Evolutionary conservation across 2,888 invertebrate species (phyloP).

Genomic region (Drosophila atripex): DNA sequence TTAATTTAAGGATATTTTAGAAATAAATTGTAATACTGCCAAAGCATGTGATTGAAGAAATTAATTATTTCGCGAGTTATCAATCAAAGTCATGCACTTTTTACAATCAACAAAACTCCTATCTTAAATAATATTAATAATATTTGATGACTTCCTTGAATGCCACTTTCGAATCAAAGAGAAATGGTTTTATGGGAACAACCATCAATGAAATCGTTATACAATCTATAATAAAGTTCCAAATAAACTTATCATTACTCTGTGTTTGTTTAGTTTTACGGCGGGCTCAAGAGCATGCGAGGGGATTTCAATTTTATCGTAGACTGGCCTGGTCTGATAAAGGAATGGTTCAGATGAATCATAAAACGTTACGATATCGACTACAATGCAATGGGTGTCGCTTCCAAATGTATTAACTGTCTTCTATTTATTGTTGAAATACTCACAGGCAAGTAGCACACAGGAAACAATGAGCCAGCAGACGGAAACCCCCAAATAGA

Average conservation of each 20-base stretch:
- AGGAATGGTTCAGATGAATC: conserved; percentile 23
- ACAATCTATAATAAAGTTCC: conserved; percentile 20
- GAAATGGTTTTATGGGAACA: background rate
- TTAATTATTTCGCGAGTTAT: background rate
- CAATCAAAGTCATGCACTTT: background rate
- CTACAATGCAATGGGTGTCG: conserved; percentile 19
- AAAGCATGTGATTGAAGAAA: background rate
- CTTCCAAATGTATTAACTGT: background rate
- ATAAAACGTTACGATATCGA: conserved; percentile 16
- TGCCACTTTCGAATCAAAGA: background rate
- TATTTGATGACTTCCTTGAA: too few species aligned
- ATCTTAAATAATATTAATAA: too few species aligned
- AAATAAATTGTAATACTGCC: background rate
- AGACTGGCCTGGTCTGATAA: conserved; percentile 32
- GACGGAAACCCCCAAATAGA: conserved; percentile 80
- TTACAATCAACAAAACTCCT: background rate
- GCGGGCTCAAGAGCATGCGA: conserved; percentile 1
- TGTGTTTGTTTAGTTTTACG: conserved; percentile 24
- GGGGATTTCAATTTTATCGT: conserved; percentile 52
- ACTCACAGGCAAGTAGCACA: conserved; percentile 80
- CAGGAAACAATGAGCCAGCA: conserved; percentile 81
- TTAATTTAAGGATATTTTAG: background rate
- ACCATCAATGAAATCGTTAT: conserved; percentile 18
- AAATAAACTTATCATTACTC: conserved; percentile 2
- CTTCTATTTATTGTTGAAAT: background rate